Base-by-base conservation (phyloP, 35 echinoderm and acorn worm species). In the Lytechinus pictus region DNA sequence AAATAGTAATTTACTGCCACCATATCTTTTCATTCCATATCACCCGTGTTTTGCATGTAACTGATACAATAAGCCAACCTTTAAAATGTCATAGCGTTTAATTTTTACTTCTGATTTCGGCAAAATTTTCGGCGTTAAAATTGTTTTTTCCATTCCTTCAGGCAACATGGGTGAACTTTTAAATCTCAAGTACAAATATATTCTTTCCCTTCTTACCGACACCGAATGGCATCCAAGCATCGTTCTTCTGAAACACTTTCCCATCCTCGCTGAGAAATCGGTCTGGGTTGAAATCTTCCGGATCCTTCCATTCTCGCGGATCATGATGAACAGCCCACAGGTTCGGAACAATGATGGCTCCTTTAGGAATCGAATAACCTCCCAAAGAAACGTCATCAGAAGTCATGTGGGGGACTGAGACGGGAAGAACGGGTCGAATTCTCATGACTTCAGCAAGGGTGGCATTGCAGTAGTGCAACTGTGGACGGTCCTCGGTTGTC, bases 391-490 rank as follows among this genome's bases (percentile, higher is more conserved):
- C 19, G 61, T 71, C 24, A 71, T 71, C 61, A 71, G 61, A 24
- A 6, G 61, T 71, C 61, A 71, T 71, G 24, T 21, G 56, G 13
- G 56, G 56, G 13, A 10, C 56, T 58, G 56, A 58, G 56, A 58
- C 56, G 1, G 56, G 56, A 0, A 58, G 9, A 57, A 44, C 33
- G 33, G 95, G 97, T 86, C 92, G 86, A 29, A 97, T 28, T 27
- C 94, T 44, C 89, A 95, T 86, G 16, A 95, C 57, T 54, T 97
- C 96, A 27, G 89, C 54, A 28, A 97, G 8, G 9, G 87, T 86
- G 16, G 94, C 94, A 27, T 93, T 53, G 53, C 87, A 93, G 51
- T 91, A 97, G 16, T 94, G 88, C 9, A 97, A 91, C 27, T 97
- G 57, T 14, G 0, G 27, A 16, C 95, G 91, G 61, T 97, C 96